Evolutionary conservation across 2,113 vertebrate genomes (phyloP).

Genomic region (Propithecus coquereli): DNA sequence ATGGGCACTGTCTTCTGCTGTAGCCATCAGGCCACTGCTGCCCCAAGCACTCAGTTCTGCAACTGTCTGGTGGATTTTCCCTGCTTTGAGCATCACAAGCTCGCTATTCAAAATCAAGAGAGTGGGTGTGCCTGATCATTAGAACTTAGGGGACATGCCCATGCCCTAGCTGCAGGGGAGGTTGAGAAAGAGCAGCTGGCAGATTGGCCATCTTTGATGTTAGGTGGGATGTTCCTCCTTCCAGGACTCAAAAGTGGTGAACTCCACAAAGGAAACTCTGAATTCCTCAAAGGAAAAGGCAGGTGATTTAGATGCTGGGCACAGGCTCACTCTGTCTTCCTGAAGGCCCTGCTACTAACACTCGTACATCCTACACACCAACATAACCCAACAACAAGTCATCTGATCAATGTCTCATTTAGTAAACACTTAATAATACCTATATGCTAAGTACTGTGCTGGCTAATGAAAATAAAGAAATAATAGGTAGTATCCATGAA

Average conservation of each 20-base stretch:
- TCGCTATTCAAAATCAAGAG: background rate
- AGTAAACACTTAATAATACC: background rate
- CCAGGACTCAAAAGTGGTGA: background rate
- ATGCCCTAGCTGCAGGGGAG: background rate
- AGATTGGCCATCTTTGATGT: background rate
- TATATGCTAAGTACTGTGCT: background rate
- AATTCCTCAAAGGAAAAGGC: background rate
- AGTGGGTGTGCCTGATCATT: background rate
- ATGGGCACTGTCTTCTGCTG: background rate
- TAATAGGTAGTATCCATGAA: background rate
- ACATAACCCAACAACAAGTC: background rate
- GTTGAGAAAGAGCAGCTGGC: background rate
- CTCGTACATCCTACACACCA: background rate
- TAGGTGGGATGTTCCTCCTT: background rate
- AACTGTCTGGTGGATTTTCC: background rate
- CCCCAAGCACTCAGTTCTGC: background rate
- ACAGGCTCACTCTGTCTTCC: background rate
- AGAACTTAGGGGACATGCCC: background rate
- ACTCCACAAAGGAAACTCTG: background rate
- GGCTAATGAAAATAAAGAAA: background rate
- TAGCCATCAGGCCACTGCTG: background rate
- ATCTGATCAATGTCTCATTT: background rate
- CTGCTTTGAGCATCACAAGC: background rate
- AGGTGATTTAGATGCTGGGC: background rate
- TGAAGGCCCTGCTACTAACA: background rate